phyloP scores from a whole-genome alignment of 2,113 vertebrate genomes.

The Hippocampus guttulatus region DNA sequence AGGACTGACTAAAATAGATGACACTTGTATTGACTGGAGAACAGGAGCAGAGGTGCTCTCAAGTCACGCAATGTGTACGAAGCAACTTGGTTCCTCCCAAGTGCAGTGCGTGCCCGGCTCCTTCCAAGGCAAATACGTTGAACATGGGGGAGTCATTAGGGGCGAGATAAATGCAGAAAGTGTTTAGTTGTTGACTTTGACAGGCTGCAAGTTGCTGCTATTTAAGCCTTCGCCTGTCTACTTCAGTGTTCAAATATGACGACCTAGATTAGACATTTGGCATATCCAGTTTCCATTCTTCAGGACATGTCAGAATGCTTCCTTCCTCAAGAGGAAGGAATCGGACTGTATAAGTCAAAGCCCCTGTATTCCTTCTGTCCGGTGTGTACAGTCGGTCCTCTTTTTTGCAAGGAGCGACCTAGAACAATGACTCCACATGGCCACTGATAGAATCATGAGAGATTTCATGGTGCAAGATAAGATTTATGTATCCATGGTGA shows the following conservation, averaged over 20 bases:
- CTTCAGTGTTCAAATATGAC: neutral
- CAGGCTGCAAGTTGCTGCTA: constrained; percentile 4
- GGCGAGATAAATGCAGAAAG: neutral
- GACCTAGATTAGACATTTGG: neutral
- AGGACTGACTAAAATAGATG: neutral
- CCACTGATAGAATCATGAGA: constrained; percentile 20
- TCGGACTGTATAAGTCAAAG: neutral
- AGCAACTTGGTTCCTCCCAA: neutral
- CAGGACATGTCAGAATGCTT: neutral
- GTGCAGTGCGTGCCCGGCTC: neutral
- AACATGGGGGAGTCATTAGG: constrained; percentile 12
- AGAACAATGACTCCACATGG: neutral
- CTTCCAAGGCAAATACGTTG: constrained; percentile 16
- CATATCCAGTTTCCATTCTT: neutral
- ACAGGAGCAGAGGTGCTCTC: neutral
- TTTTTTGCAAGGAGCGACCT: neutral
- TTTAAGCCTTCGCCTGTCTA: neutral
- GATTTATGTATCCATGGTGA: constrained; percentile 51
- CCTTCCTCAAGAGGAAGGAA: neutral
- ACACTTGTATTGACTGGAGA: neutral
- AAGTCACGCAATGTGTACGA: neutral
- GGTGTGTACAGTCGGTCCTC: neutral
- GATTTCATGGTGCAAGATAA: constrained; percentile 48
- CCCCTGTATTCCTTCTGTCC: neutral
- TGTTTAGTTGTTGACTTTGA: constrained; percentile 26